Evolutionary conservation across 2,797 vertebrate species (phyloP).

Genomic region (Nyctibius grandis): DNA sequence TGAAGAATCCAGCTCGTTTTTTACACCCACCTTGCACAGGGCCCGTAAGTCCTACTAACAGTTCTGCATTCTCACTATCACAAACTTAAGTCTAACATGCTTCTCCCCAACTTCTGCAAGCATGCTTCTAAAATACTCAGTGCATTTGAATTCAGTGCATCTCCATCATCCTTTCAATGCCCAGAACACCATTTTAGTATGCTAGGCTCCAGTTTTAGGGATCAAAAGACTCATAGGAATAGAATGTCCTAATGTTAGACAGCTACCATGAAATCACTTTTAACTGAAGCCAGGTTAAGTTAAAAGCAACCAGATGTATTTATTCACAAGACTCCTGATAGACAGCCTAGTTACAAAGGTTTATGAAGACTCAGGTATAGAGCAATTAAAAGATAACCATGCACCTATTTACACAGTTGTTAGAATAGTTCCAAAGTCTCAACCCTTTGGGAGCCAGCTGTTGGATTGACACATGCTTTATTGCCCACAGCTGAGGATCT

Average conservation of each 20-base stretch:
- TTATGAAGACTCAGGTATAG: not conserved
- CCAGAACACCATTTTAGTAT: not conserved
- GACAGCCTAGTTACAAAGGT: not conserved
- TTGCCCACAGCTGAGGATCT: conserved; percentile 9
- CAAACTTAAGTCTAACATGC: not conserved
- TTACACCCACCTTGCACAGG: not conserved
- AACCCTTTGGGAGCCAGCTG: conserved; percentile 12
- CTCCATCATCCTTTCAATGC: not conserved
- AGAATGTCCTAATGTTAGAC: not conserved
- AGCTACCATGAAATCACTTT: not conserved
- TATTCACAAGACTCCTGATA: not conserved
- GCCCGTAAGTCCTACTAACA: fast-evolving
- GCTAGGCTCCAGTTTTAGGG: not conserved
- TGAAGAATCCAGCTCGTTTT: not conserved
- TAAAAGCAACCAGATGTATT: not conserved
- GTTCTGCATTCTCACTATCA: not conserved
- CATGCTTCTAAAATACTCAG: not conserved
- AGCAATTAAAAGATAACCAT: conserved; percentile 15
- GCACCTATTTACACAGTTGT: conserved; percentile 32
- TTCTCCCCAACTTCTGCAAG: not conserved
- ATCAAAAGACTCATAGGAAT: not conserved
- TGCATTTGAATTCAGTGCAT: not conserved
- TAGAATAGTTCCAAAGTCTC: conserved; percentile 49
- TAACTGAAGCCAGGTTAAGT: not conserved
- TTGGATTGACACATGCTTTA: not conserved